phyloP scores from a whole-genome alignment of 1,140 invertebrate species.

The Plodia interpunctella region DNA sequence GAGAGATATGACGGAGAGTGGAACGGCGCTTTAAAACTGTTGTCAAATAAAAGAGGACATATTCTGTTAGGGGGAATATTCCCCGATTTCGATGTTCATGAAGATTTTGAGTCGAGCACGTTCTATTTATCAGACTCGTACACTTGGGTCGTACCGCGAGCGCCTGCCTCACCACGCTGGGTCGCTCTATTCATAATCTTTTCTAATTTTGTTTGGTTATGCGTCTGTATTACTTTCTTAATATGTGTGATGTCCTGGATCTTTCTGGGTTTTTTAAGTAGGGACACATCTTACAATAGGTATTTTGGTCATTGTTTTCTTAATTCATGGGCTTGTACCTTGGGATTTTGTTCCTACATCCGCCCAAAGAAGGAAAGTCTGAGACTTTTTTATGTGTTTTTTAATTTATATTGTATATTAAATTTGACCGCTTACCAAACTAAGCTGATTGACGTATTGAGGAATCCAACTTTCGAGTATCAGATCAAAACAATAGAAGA shows the following conservation, averaged over 20 bases:
- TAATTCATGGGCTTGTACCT: constrained; percentile 62
- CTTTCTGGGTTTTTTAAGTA: constrained; percentile 51
- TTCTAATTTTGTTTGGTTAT: constrained; percentile 59
- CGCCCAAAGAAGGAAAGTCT: constrained; percentile 64
- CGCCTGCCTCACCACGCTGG: constrained; percentile 63
- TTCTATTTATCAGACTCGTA: constrained; percentile 75
- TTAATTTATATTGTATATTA: constrained; percentile 73
- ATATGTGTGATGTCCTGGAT: constrained; percentile 68
- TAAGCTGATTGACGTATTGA: constrained; percentile 75
- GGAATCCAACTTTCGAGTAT: constrained; percentile 66
- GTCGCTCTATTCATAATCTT: constrained; percentile 70
- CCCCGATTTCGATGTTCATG: constrained; percentile 76
- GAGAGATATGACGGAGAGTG: constrained; percentile 56
- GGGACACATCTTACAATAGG: constrained; percentile 59
- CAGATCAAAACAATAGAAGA: constrained; percentile 73
- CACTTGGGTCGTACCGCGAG: constrained; percentile 73
- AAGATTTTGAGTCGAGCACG: constrained; percentile 72
- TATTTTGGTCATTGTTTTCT: constrained; percentile 60
- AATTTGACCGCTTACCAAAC: constrained; percentile 75
- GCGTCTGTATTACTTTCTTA: constrained; percentile 51
- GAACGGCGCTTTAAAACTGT: constrained; percentile 64
- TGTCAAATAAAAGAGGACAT: constrained; percentile 61
- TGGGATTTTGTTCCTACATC: constrained; percentile 64
- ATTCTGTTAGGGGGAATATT: constrained; percentile 75
- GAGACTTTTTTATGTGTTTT: constrained; percentile 70